Percentiles rank a stretch among this genome's conserved stretches.
phyloP scores from a whole-genome alignment of 2,113 vertebrate species.

The Caracal caracal region DNA sequence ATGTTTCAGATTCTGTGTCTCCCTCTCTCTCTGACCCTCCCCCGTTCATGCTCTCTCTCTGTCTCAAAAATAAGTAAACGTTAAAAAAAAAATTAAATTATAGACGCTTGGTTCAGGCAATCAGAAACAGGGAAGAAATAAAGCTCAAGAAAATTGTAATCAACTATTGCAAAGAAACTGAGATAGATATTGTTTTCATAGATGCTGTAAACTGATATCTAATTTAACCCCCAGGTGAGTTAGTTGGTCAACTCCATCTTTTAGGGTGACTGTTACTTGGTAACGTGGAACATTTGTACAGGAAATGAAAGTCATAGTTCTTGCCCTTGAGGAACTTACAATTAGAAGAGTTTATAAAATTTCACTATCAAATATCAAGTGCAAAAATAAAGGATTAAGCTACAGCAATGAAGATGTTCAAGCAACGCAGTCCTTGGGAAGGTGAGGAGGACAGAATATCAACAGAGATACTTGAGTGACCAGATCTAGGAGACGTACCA shows the following conservation, averaged over 20 bases:
- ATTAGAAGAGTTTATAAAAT: conserved; percentile 18
- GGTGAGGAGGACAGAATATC: background rate
- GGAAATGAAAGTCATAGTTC: conserved; percentile 33
- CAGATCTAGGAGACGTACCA: background rate
- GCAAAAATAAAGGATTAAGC: background rate
- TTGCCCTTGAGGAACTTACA: conserved; percentile 17
- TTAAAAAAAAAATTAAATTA: background rate
- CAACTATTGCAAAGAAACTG: background rate
- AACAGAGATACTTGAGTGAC: background rate
- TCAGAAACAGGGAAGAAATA: background rate
- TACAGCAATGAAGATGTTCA: background rate
- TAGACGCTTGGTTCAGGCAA: background rate
- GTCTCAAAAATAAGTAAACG: no score
- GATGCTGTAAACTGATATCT: background rate
- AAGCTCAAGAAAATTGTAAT: background rate
- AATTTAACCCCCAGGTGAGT: background rate
- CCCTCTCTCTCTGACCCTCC: no score
- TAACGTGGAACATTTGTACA: background rate
- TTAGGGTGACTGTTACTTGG: background rate
- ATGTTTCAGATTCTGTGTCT: no score
- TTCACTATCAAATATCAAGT: background rate
- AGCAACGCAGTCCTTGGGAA: background rate
- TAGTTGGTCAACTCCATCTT: background rate
- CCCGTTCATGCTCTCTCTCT: no score
- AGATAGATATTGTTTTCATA: background rate